A percentile compares a stretch with the other conserved stretches of the same genome.
phyloP scores from a whole-genome alignment of 1,140 invertebrate species.

The Schlechtendalia chinensis region DNA sequence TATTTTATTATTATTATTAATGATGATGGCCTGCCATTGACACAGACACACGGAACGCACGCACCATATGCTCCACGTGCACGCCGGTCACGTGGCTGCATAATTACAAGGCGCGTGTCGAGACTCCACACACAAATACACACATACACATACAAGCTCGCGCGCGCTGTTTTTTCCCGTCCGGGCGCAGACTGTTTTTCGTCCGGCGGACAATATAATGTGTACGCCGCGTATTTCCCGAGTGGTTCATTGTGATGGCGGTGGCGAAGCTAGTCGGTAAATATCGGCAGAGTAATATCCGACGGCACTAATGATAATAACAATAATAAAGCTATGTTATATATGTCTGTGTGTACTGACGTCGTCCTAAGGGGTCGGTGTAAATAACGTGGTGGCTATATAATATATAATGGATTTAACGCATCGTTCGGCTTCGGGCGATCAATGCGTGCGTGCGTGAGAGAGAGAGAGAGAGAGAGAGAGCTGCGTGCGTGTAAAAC shows the following conservation, averaged over 20 bases:
- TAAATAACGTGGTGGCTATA: constrained; percentile 17
- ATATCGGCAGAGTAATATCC: constrained; percentile 25
- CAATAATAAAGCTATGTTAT: constrained; percentile 11
- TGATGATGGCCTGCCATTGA: constrained; percentile 25
- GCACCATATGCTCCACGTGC: constrained; percentile 33
- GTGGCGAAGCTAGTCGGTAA: background rate
- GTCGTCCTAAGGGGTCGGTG: background rate
- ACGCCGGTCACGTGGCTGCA: constrained; percentile 35
- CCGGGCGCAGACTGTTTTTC: constrained; percentile 8
- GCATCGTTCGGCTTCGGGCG: constrained; percentile 10
- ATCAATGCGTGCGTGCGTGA: background rate
- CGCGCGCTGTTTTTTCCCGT: background rate
- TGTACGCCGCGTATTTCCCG: constrained; percentile 1
- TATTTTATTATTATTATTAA: constrained; percentile 45
- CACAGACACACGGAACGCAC: constrained; percentile 10
- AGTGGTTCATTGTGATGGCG: constrained; percentile 19
- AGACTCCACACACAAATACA: background rate
- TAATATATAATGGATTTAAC: constrained; percentile 32
- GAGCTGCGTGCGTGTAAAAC: background rate
- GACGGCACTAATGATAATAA: constrained; percentile 33
- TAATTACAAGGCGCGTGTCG: constrained; percentile 42
- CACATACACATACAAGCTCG: background rate
- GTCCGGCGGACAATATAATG: background rate
- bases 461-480: background rate
- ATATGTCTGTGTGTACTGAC: background rate